Evolutionary conservation across 2,113 vertebrate species (phyloP), one percentile per base, ranked within the genome.

Genomic region (Hippocampus guttulatus): DNA sequence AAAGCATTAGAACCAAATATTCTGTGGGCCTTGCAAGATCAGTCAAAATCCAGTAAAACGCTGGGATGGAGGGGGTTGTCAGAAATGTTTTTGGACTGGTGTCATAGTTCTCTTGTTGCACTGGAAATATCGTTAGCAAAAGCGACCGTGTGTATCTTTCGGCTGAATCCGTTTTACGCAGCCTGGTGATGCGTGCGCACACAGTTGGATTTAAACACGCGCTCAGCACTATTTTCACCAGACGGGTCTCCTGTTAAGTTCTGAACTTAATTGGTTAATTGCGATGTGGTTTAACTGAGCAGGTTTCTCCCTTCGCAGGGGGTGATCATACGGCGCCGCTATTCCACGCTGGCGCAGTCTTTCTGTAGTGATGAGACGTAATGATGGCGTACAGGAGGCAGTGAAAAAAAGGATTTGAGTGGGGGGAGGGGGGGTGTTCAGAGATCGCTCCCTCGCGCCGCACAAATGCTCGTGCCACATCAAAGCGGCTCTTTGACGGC

Each of bases 381-480:
- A 75, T 79, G 83, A 85, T 85, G 85, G 84, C 65, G 81, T 85
- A 78, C 85, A 82, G 85, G 83, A 88, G 86, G 81, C 88, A 79
- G 81, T 89, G 33, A 21, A 20, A 38, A 33, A 58, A 61, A 33
- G 27, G 6, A 66, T 66, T 77, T 80, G 41, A 75, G 80, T 86
- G 79, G 81, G 76, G 25, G 21, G 38, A 89, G 83, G 84, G 5
- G 33, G 81, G 83, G 82, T 87, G 89, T 88, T 75, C 84, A 75
- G 81, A 76, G 79, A 83, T 84, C 77, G 84, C 82, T 76, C 76
- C 81, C 81, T 64, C 20, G 77, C 78, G 71, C 82, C 75, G 83
- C 88, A 87, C 85, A 92, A 88, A 82, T 87, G 81, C 80, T 73
- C 49, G 40, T 62, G 76, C 91, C 91, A 91, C 92, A 92, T 93